These are phyloP conservation scores for Platyrinchus mystaceus DNA, from an alignment of 2,797 vertebrate species.

Conservation along the genomic window DNA sequence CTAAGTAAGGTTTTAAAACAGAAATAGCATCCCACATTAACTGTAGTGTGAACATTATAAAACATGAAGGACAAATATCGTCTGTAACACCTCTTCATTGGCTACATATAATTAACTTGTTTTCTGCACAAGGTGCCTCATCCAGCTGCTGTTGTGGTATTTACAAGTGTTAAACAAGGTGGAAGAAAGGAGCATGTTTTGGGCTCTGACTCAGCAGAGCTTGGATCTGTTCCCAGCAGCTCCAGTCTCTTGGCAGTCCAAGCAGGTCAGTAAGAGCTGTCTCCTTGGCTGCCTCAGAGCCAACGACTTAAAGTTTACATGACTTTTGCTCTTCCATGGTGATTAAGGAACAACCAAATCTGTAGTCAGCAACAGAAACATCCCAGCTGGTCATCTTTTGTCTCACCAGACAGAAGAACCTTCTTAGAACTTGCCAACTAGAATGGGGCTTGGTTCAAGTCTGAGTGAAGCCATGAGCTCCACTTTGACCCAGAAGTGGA, in stretches of 20 bases:
- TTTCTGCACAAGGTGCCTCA: background rate
- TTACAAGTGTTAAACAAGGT: background rate
- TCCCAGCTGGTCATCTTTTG: background rate
- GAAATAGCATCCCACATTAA: background rate
- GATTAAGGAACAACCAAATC: background rate
- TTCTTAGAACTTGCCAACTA: background rate
- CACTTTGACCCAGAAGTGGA: background rate
- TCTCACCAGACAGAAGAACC: background rate
- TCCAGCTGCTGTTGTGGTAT: background rate
- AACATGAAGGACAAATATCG: background rate
- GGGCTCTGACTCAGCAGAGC: background rate
- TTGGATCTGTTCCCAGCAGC: background rate
- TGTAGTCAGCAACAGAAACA: background rate
- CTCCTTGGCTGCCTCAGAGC: background rate
- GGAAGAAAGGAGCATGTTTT: background rate
- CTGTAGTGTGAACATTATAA: background rate
- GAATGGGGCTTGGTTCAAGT: background rate
- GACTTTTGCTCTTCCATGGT: background rate
- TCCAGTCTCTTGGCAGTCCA: background rate
- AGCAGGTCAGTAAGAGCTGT: background rate
- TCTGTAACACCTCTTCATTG: background rate
- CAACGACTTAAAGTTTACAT: background rate
- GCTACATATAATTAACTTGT: background rate
- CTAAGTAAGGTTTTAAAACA: background rate
- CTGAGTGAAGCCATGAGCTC: background rate